These are phyloP conservation scores for Peribatodes rhomboidaria DNA, from an alignment of 2,888 invertebrate genomes.

Conservation along the genomic window DNA sequence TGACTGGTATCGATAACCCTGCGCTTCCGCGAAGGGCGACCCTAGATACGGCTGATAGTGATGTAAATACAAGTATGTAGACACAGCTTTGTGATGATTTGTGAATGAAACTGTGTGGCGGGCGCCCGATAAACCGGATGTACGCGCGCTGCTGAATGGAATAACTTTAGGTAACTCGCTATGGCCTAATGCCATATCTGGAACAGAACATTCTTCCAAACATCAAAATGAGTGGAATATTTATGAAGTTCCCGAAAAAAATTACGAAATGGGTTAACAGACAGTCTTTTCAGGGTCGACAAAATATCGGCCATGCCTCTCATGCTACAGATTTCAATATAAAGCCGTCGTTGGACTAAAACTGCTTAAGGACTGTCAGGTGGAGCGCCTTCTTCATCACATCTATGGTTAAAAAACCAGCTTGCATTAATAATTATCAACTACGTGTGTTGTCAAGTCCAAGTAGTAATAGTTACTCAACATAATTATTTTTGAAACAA, in stretches of 20 bases:
- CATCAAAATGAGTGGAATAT: neutral
- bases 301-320: no score
- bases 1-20: constrained; percentile 59
- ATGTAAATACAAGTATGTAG: constrained; percentile 51
- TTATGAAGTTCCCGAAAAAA: neutral
- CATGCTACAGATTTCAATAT: no score
- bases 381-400: no score
- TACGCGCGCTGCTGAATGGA: constrained; percentile 52
- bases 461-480: neutral
- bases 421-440: neutral
- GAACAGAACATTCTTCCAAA: neutral
- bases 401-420: neutral
- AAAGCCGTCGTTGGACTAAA: no score
- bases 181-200: neutral
- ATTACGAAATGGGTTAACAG: no score
- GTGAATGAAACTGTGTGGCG: constrained; percentile 52
- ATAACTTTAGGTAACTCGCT: constrained; percentile 45
- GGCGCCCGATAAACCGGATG: constrained; percentile 40
- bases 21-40: constrained; percentile 66
- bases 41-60: constrained; percentile 61
- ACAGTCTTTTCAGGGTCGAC: no score
- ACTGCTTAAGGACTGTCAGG: no score
- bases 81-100: constrained; percentile 46
- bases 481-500: neutral
- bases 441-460: neutral